Evolutionary conservation across 64 coral and sea anemone species (phyloP).

Genomic region (Acropora yongei): DNA sequence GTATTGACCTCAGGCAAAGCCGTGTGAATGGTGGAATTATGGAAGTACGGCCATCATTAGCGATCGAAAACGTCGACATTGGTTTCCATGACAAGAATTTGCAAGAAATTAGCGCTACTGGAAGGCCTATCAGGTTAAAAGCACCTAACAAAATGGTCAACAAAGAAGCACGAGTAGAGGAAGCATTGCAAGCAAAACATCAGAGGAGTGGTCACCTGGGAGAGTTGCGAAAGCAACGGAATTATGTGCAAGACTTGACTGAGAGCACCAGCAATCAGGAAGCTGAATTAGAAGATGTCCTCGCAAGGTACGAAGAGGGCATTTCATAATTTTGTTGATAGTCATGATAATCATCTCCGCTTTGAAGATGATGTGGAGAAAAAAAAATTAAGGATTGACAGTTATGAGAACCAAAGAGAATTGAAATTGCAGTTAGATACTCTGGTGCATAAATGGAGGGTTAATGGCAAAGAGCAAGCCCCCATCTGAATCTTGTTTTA

Average conservation of each 20-base stretch:
- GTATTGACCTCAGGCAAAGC: neutral
- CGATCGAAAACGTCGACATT: neutral
- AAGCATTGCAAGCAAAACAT: slow-evolving; percentile 23
- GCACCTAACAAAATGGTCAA: slow-evolving; percentile 15
- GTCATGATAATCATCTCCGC: slow-evolving; percentile 56
- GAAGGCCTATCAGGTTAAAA: slow-evolving; percentile 10
- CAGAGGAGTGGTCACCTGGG: slow-evolving; percentile 43
- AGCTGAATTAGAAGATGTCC: slow-evolving; percentile 7
- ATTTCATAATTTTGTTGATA: slow-evolving; percentile 63
- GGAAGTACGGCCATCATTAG: slow-evolving; percentile 13
- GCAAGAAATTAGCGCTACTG: neutral
- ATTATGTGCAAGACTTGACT: slow-evolving; percentile 49
- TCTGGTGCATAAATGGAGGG: slow-evolving; percentile 42
- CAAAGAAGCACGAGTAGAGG: slow-evolving; percentile 42
- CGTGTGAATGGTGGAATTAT: neutral
- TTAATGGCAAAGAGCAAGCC: neutral
- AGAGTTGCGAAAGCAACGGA: slow-evolving; percentile 53
- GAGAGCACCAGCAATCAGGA: neutral
- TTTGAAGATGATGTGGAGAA: slow-evolving; percentile 60
- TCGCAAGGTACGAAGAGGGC: slow-evolving; percentile 35
- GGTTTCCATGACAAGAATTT: neutral
- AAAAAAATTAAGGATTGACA: slow-evolving; percentile 38
- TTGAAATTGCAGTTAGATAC: slow-evolving; percentile 50
- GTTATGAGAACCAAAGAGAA: slow-evolving; percentile 65
- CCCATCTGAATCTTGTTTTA: slow-evolving; percentile 43